Conservation (phyloP, 2,113 vertebrate genomes). For the Platysteira castanea region DNA sequence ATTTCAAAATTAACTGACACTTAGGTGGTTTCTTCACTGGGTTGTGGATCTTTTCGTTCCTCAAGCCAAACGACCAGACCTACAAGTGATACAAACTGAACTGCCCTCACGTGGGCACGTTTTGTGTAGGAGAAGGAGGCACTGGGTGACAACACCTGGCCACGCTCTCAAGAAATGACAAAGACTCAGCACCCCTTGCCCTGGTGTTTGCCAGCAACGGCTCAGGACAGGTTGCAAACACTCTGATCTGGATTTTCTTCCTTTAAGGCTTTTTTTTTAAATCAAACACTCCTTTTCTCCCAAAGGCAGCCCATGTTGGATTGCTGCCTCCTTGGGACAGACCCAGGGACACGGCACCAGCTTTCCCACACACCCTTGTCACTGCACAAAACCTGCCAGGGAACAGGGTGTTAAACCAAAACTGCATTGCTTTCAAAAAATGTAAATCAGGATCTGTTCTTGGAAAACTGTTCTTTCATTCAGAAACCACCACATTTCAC, state of each 20-base stretch:
- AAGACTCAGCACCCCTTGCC: neutral
- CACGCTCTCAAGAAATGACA: neutral
- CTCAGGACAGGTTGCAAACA: neutral
- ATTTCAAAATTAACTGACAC: neutral
- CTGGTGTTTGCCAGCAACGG: neutral
- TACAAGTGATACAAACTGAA: rapidly evolving
- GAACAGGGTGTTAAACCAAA: neutral
- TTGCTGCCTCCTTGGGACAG: neutral
- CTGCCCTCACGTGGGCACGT: rapidly evolving
- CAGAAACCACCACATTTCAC: neutral
- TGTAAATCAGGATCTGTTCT: neutral
- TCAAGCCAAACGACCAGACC: neutral
- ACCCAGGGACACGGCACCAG: neutral
- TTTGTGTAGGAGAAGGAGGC: neutral
- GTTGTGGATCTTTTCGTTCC: neutral
- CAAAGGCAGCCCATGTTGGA: neutral
- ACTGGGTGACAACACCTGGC: rapidly evolving
- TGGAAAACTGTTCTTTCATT: neutral
- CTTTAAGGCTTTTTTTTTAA: neutral
- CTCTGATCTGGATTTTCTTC: neutral
- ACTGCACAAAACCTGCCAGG: neutral
- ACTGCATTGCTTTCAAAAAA: neutral
- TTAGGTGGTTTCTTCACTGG: neutral
- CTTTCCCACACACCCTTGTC: neutral
- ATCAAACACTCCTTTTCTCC: neutral